Evolutionary conservation across 2,113 vertebrate species (phyloP).

Genomic region (Daphoenositta chrysoptera): DNA sequence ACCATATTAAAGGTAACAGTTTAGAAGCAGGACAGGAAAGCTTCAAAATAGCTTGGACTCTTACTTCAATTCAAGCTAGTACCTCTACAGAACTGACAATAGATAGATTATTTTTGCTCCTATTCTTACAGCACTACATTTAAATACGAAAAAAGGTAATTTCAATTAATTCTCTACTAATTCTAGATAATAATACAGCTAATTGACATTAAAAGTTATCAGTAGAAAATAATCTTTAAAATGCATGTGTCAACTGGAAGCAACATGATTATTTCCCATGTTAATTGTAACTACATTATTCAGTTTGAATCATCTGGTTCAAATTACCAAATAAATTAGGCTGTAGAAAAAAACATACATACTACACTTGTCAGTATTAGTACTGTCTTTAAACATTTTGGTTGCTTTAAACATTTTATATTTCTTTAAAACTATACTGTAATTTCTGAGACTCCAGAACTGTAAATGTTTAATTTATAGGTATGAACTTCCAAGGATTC

Average conservation of each 20-base stretch:
- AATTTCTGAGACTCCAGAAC: neutral
- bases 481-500: neutral
- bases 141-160: neutral
- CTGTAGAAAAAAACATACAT: neutral
- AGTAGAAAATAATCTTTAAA: neutral
- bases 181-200: neutral
- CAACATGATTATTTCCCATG: neutral
- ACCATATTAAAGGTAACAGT: neutral
- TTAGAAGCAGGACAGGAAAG: neutral
- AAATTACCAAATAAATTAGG: neutral
- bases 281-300: neutral
- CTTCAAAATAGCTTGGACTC: neutral
- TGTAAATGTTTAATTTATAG: neutral
- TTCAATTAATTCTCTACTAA: neutral
- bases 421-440: neutral
- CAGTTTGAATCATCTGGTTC: neutral
- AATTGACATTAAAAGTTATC: neutral
- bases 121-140: neutral
- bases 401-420: neutral
- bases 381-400: neutral
- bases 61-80: neutral
- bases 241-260: neutral
- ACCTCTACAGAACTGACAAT: neutral
- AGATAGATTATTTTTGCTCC: neutral
- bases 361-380: neutral